Base-by-base conservation (phyloP, 2,888 invertebrate genomes). In the Caenorhabditis panamensis region DNA sequence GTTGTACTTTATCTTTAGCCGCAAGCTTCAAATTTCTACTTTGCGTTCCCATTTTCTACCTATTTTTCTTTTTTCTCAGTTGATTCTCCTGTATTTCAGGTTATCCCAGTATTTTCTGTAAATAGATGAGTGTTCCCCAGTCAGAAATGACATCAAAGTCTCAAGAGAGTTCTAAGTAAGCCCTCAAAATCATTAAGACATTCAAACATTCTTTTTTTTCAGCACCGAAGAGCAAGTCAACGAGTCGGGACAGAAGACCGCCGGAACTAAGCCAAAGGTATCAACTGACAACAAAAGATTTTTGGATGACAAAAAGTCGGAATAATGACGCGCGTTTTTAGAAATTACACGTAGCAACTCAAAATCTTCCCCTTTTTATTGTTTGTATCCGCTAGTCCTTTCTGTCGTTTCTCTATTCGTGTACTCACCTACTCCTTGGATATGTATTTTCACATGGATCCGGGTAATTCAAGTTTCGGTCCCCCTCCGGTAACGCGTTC, bases 91-190 rank as follows among this genome's bases (percentile, higher is more conserved):
- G 5, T 28, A 36, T 61, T 71, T 77, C 59, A 69, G 69, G 24
- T 53, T 49, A 47, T 9, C 47, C 8, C 16, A 26, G 54, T 58
- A 56, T 64, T 77, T 49, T 77, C 69, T 68, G 68, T 77, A 77
- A 77, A 69, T 69, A 69, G 41, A 77, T 68, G 68, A 63, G 26
- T 37, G 9, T 62, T 47, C 22, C 54, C 2, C 62, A 56, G 47
- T 28, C 37, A 31, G 63, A 62, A 51, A 49, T 54, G 37, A 20
- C 56, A 22, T 28, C 31, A 26, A 58, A 56, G 26, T 24, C 58
- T 63, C 49, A 49, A 18, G 76, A 63, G n/a, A 67, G 62, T 49
- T 53, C 56, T 62, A 59, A 62, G 68, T 77, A 59, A 31, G 41
- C 4, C 24, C 26, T 11, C 9, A 41, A 16, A 18, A 3, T 47